phyloP scores from a whole-genome alignment of 2,888 invertebrate genomes.

The Eupsilia transversa region DNA sequence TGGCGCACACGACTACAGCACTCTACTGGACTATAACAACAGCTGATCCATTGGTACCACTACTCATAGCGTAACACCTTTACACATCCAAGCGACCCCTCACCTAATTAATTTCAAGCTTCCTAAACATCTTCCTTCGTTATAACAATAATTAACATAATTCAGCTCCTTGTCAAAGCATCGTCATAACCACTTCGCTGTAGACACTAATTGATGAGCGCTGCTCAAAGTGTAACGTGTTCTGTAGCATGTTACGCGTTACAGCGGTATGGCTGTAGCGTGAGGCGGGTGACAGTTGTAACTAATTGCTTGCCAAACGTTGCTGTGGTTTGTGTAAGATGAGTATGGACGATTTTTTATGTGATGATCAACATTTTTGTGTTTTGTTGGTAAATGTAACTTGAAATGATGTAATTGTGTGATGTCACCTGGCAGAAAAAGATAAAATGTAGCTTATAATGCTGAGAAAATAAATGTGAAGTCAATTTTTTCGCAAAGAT shows the following conservation, averaged over 20 bases:
- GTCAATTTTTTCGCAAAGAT: neutral
- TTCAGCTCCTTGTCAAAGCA: conserved; percentile 53
- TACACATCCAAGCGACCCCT: conserved; percentile 1
- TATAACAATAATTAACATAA: conserved; percentile 57
- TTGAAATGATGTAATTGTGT: no score
- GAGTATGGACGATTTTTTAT: neutral
- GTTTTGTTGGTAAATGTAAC: neutral
- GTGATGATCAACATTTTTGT: neutral
- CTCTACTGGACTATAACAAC: neutral
- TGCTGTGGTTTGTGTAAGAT: conserved; percentile 25
- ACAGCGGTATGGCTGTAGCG: conserved; percentile 22
- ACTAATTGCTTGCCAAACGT: conserved; percentile 59
- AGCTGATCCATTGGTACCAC: neutral
- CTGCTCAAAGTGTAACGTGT: conserved; percentile 37
- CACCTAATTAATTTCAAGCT: conserved; percentile 43
- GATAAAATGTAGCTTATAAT: no score
- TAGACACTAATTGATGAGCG: conserved; percentile 62
- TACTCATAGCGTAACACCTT: neutral
- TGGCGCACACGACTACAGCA: neutral
- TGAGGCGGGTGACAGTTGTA: conserved; percentile 49
- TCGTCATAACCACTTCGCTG: conserved; percentile 48
- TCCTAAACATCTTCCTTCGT: conserved; percentile 32
- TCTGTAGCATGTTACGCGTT: conserved; percentile 34
- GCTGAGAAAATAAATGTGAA: neutral
- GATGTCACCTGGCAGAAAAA: no score